A percentile compares a stretch with the other conserved stretches of the same genome.
Evolutionary conservation across 2,888 invertebrate species (phyloP).

Genomic region (Oasisia sp.): DNA sequence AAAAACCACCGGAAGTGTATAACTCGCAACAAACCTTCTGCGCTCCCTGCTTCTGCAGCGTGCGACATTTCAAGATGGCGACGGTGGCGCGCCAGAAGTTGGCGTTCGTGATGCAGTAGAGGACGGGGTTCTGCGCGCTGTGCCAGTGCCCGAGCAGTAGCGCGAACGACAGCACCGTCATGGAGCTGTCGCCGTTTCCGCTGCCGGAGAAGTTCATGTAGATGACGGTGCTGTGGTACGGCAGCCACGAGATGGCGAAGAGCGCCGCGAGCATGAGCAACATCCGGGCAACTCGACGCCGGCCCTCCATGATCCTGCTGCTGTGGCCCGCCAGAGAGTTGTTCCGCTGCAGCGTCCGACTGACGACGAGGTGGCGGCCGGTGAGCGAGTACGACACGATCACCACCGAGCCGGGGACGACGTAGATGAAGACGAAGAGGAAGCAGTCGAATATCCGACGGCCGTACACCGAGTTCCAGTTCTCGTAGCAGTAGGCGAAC

Average conservation of each 20-base stretch:
- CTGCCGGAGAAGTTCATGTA: neutral
- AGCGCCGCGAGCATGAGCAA: constrained; percentile 78
- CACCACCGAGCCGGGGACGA: constrained; percentile 74
- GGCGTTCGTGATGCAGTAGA: constrained; percentile 43
- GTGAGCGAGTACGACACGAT: constrained; percentile 61
- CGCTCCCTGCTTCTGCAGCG: neutral
- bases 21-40: neutral
- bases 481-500: constrained; percentile 40
- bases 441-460: constrained; percentile 74
- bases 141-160: constrained; percentile 42
- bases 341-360: constrained; percentile 48
- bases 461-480: constrained; percentile 46
- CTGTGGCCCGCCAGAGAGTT: constrained; percentile 40
- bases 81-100: constrained; percentile 35
- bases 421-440: constrained; percentile 81
- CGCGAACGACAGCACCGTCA: constrained; percentile 37
- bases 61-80: constrained; percentile 17
- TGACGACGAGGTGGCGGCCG: constrained; percentile 68
- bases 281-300: constrained; percentile 80
- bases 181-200: neutral
- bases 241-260: constrained; percentile 83
- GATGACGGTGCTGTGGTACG: constrained; percentile 54
- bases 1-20: neutral
- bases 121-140: constrained; percentile 44
- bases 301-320: constrained; percentile 33